Evolutionary conservation across 2,797 vertebrate species (phyloP).

Genomic region (Arctocebus calabarensis): DNA sequence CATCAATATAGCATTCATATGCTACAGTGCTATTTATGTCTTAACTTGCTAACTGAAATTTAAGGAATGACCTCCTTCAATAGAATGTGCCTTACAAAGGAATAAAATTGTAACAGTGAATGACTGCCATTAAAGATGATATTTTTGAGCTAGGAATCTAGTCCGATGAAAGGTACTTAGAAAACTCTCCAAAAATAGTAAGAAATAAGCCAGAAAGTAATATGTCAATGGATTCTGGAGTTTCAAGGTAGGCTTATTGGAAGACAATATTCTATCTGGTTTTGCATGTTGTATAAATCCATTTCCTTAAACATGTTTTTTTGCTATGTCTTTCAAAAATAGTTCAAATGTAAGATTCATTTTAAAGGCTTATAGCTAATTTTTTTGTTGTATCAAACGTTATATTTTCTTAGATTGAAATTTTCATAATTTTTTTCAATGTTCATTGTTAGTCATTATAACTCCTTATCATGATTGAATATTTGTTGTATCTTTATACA

Average conservation of each 20-base stretch:
- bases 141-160: background rate
- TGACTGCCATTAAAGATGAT: conserved; percentile 14
- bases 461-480: background rate
- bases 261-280: background rate
- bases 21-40: background rate
- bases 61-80: conserved; percentile 23
- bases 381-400: background rate
- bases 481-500: background rate
- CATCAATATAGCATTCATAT: background rate
- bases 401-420: background rate
- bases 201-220: conserved; percentile 3
- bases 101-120: background rate
- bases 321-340: background rate
- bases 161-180: background rate
- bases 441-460: background rate
- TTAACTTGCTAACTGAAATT: conserved; percentile 39
- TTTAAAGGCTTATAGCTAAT: background rate
- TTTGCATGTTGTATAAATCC: background rate
- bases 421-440: background rate
- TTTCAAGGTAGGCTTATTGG: background rate
- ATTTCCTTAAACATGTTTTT: background rate
- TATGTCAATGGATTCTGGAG: background rate
- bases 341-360: background rate
- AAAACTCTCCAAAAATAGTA: conserved; percentile 1
- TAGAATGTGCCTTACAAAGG: conserved; percentile 12